These are phyloP conservation scores for Monoplex corrugatus DNA, from an alignment of 2,888 invertebrate species.

Conservation along the genomic window DNA sequence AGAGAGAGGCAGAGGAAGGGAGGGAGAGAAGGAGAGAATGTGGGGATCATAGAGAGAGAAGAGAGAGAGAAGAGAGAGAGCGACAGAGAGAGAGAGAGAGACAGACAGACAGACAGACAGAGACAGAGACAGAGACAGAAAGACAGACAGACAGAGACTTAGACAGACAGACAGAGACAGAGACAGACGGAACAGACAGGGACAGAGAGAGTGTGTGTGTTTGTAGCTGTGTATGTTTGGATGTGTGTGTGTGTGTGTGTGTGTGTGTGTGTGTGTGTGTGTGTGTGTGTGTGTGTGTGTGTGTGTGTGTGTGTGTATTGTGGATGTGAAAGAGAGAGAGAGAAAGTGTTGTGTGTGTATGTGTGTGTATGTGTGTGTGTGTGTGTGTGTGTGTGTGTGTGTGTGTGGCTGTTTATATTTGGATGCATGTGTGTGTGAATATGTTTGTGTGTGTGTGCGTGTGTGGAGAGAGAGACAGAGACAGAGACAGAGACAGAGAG, in stretches of 20 bases:
- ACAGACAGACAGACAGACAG: background rate
- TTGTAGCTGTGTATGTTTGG: background rate
- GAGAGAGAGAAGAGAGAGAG: background rate
- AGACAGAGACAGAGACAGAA: background rate
- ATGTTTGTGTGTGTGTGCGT: background rate
- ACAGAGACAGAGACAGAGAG: background rate
- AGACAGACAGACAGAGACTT: background rate
- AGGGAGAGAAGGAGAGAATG: no score
- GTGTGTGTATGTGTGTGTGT: background rate
- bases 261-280: background rate
- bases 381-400: conserved; percentile 1
- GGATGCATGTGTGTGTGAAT: background rate
- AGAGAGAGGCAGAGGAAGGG: background rate
- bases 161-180: background rate
- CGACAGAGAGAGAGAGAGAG: background rate
- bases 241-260: conserved; percentile 7
- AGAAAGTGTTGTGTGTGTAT: conserved; percentile 3
- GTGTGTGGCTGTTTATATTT: background rate
- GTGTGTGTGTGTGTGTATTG: conserved; percentile 7
- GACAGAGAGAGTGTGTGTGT: background rate
- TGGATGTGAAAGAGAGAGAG: no score
- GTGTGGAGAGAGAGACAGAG: background rate
- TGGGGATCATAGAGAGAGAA: no score
- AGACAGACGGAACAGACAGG: background rate
- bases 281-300: conserved; percentile 5